Conservation (phyloP, 2,113 vertebrate genomes). For the Cricetomys ansorgei region DNA sequence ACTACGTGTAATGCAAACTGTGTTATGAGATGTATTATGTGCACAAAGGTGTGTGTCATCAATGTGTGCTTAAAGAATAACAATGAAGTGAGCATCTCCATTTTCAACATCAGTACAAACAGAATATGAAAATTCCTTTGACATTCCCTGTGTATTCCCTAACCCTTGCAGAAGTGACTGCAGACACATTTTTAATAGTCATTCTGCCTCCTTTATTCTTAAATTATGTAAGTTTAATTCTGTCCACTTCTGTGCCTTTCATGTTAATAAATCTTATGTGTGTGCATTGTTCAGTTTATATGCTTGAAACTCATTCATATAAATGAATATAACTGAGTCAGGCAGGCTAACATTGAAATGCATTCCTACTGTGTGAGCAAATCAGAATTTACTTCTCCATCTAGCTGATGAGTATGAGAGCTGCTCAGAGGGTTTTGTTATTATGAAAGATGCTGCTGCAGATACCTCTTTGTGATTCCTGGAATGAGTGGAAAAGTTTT, state of each 20-base stretch:
- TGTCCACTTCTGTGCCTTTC: conserved; percentile 3
- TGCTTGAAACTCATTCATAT: background rate
- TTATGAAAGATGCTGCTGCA: background rate
- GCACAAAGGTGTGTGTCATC: background rate
- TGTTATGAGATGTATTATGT: background rate
- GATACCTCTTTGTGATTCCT: background rate
- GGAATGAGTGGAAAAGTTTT: background rate
- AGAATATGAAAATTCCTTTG: background rate
- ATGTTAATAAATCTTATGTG: background rate
- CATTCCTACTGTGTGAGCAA: background rate
- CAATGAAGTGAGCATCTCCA: background rate
- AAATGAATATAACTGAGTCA: background rate
- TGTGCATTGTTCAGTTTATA: background rate
- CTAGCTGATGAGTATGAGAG: background rate
- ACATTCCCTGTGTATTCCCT: background rate
- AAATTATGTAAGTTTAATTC: background rate
- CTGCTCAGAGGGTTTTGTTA: background rate
- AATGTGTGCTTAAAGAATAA: background rate
- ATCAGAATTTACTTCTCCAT: background rate
- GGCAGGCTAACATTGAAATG: background rate
- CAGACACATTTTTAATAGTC: background rate
- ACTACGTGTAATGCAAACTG: background rate
- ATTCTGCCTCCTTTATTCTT: background rate
- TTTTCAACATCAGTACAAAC: background rate
- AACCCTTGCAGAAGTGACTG: background rate